Percentiles rank a stretch among this genome's conserved stretches.
These are phyloP conservation scores for Rhabdornis inornatus DNA, from an alignment of 2,113 vertebrate species.

Conservation along the genomic window DNA sequence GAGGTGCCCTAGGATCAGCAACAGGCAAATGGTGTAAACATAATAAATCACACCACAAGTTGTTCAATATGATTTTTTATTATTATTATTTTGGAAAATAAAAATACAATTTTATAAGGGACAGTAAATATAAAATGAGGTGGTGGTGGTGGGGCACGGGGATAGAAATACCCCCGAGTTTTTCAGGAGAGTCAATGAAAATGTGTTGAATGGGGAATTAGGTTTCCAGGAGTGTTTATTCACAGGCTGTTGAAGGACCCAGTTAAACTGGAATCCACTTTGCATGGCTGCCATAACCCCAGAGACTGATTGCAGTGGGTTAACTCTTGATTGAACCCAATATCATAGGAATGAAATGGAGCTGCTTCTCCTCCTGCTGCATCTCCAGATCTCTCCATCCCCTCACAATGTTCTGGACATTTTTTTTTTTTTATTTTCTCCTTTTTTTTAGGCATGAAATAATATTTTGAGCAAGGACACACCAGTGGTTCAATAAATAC, in stretches of 20 bases:
- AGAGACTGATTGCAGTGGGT: neutral
- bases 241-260: neutral
- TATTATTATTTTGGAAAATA: neutral
- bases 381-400: neutral
- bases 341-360: neutral
- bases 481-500: neutral
- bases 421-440: neutral
- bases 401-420: neutral
- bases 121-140: constrained; percentile 8
- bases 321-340: neutral
- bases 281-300: neutral
- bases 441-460: neutral
- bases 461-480: neutral
- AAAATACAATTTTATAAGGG: neutral
- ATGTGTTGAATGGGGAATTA: constrained; percentile 4
- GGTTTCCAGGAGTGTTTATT: neutral
- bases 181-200: constrained; percentile 2
- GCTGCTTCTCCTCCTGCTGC: neutral
- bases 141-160: neutral
- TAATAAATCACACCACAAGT: constrained; percentile 23
- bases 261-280: constrained; percentile 17
- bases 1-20: constrained; percentile 27
- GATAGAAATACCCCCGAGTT: neutral
- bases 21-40: constrained; percentile 25
- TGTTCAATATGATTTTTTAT: neutral